phyloP scores from a whole-genome alignment of 2,888 invertebrate genomes.

The Thereva unica region DNA sequence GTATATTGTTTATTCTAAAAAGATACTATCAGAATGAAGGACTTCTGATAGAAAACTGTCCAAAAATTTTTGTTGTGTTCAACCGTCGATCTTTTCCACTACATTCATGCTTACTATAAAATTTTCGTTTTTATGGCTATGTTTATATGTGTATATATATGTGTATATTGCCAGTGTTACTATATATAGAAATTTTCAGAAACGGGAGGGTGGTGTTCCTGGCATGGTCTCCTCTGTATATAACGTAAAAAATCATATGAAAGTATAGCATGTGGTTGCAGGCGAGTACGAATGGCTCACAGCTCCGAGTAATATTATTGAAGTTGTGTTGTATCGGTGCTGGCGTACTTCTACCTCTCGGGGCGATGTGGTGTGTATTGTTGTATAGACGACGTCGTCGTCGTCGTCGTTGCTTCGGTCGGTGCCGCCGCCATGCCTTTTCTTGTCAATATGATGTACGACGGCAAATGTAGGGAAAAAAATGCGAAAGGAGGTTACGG shows the following conservation, averaged over 20 bases:
- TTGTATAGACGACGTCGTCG: neutral
- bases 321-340: too few species aligned
- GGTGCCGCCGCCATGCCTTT: neutral
- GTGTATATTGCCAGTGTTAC: neutral
- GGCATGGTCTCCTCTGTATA: conserved; percentile 36
- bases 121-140: conserved; percentile 20
- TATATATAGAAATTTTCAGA: neutral
- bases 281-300: neutral
- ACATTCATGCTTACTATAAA: conserved; percentile 37
- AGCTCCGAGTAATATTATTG: neutral
- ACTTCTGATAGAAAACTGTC: conserved; percentile 59
- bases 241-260: conserved; percentile 41
- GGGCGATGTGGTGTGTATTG: conserved; percentile 23
- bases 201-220: conserved; percentile 30
- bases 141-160: conserved; percentile 6
- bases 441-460: conserved; percentile 30
- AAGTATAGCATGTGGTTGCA: conserved; percentile 38
- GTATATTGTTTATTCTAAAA: conserved; percentile 46
- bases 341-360: conserved; percentile 7
- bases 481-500: neutral
- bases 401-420: too few species aligned
- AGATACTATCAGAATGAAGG: conserved; percentile 56
- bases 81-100: conserved; percentile 40
- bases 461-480: conserved; percentile 26
- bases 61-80: conserved; percentile 50